Conservation (phyloP, 2,888 invertebrate genomes). For the Dynastes hyllus region DNA sequence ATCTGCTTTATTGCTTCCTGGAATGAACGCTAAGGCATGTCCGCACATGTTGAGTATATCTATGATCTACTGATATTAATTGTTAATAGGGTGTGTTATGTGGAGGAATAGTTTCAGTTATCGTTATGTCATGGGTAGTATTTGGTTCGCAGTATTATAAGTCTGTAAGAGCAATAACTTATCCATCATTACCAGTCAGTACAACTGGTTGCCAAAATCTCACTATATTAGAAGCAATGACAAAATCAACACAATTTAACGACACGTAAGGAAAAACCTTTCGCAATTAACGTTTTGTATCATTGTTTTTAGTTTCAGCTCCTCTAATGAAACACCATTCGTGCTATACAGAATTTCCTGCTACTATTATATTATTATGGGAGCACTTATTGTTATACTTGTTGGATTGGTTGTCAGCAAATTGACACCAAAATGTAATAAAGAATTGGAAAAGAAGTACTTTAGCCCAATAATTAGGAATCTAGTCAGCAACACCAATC, state of each 20-base stretch:
- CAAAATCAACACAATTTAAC: neutral
- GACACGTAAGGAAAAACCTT: neutral
- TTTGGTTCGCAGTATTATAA: conserved; percentile 61
- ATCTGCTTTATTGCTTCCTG: conserved; percentile 79
- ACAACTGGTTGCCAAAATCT: conserved; percentile 54
- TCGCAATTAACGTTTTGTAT: neutral
- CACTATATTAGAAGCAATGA: neutral
- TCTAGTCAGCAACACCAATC: conserved; percentile 73
- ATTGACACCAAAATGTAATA: neutral
- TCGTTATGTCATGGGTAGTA: conserved; percentile 61
- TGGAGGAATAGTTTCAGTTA: conserved; percentile 52
- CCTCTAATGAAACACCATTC: neutral
- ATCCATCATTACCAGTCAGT: conserved; percentile 63
- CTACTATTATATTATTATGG: conserved; percentile 14
- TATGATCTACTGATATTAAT: no score
- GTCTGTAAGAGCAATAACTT: conserved; percentile 56
- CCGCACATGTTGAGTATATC: neutral
- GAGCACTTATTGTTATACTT: conserved; percentile 12
- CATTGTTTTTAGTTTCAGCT: neutral
- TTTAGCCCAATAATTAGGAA: conserved; percentile 72
- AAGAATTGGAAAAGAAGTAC: conserved; percentile 13
- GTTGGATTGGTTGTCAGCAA: conserved; percentile 31
- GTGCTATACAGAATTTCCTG: conserved; percentile 29
- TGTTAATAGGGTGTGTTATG: conserved; percentile 64
- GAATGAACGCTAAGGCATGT: conserved; percentile 75